Conservation (phyloP, 2,797 vertebrate genomes). For the Arnoldichthys spilopterus region DNA sequence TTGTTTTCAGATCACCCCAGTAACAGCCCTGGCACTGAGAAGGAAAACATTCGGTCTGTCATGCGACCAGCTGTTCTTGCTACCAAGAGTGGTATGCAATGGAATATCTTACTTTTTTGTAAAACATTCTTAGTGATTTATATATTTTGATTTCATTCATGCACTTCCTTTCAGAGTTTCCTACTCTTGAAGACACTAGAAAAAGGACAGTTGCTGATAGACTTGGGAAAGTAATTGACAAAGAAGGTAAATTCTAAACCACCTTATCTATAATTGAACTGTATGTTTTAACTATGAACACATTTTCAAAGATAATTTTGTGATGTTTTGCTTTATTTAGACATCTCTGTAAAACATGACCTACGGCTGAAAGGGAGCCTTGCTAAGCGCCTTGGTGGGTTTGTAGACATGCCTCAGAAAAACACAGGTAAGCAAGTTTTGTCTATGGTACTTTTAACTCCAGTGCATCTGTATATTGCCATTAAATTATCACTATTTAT, state of each 20-base stretch:
- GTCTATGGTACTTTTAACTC: not conserved
- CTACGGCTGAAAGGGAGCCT: conserved; percentile 79
- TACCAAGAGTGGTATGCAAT: conserved; percentile 76
- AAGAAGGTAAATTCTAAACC: conserved; percentile 58
- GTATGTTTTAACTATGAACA: not conserved
- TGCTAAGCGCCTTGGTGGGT: conserved; percentile 85
- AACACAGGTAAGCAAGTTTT: conserved; percentile 59
- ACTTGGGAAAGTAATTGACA: conserved; percentile 67
- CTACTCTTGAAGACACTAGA: conserved; percentile 53
- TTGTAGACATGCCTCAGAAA: conserved; percentile 71
- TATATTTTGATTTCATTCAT: not conserved
- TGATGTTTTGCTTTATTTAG: conserved; percentile 50
- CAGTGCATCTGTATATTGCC: not conserved
- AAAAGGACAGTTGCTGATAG: conserved; percentile 64
- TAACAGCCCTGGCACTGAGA: conserved; percentile 76
- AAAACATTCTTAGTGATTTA: not conserved
- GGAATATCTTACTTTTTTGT: not conserved
- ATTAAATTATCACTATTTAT: conserved; percentile 43
- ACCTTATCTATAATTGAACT: not conserved
- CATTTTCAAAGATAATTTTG: not conserved
- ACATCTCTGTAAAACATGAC: conserved; percentile 58
- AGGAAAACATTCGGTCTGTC: conserved; percentile 81
- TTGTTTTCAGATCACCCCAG: conserved; percentile 27
- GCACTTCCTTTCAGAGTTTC: conserved; percentile 46
- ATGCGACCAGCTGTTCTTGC: conserved; percentile 70